Base-by-base conservation (phyloP, 1,140 invertebrate species). In the Procambarus clarkii region DNA sequence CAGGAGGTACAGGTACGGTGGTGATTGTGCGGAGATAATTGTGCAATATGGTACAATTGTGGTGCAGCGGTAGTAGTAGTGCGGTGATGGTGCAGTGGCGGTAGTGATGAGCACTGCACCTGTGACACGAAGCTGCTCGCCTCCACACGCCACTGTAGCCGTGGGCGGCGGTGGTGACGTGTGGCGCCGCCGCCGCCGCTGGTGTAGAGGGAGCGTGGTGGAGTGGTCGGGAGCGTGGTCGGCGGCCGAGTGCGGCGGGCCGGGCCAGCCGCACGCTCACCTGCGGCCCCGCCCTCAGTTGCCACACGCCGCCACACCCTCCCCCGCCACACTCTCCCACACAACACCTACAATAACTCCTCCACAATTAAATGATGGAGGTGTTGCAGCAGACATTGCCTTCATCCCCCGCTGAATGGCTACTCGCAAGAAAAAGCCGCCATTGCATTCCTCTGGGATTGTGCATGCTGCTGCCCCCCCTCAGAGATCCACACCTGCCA, bases 271-370 rank as follows among this genome's bases (percentile, higher is more conserved):
- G 60, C 85, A 86, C 74, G 74, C 71, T 86, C 85, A 86, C 85
- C 85, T 86, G 85, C 85, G 48, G 85, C 85, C 71, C 76, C 71
- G 48, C 69, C 84, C 84, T 76, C 54, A 24, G 85, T 86, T 86
- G 85, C 85, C 85, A 86, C 76, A 86, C 85, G 58, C 74, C 60
- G 8, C 85, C 48, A 76, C 76, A 60, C 60, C 11, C 60, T 18
- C 80, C 50, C 54, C 50, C 80, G n/a, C 80, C 50, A 50, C n/a
- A 46, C 46, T 8, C 7, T 7, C 7, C n/a, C 58, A 34, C 24
- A n/a, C 60, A 58, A 24, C 69, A 74, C 24, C 64, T 69, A 11
- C 64, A 69, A 69, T 69, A 69, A 69, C 18, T 69, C 13, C 3
- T 69, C 64, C 64, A 69, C 13, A 69, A 69, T 69, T 21, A 69